Conservation (phyloP, 1,140 invertebrate genomes). For the Sarcophaga peregrina region DNA sequence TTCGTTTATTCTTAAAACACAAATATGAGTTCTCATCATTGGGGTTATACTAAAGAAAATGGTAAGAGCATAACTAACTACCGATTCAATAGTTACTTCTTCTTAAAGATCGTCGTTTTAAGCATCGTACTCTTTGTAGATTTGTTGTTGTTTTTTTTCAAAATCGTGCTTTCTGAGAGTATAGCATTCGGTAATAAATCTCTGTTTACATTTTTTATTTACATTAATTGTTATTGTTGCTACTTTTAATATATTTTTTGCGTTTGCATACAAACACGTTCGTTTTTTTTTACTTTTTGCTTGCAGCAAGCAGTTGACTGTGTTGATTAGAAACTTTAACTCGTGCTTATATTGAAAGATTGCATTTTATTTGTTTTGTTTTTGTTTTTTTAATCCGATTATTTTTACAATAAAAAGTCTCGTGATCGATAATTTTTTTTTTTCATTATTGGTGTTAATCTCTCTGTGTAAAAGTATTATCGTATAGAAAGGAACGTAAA, state of each 20-base stretch:
- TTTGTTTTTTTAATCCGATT: background rate
- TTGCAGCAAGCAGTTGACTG: background rate
- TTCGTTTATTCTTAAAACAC: background rate
- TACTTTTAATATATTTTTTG: background rate
- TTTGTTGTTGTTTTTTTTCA: no score
- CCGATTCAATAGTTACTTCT: no score
- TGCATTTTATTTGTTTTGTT: background rate
- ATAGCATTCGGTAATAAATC: constrained; percentile 1
- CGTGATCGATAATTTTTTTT: constrained; percentile 5
- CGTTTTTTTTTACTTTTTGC: background rate
- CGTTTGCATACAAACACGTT: constrained; percentile 10
- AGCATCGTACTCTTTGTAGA: background rate
- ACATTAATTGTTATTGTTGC: background rate
- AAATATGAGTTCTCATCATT: constrained; percentile 59
- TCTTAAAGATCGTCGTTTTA: background rate
- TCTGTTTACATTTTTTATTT: constrained; percentile 16
- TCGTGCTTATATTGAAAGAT: background rate
- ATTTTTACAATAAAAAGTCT: constrained; percentile 14
- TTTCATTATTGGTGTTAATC: background rate
- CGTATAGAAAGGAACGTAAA: background rate
- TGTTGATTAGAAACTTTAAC: background rate
- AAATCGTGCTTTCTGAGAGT: background rate
- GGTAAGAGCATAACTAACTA: constrained; percentile 51
- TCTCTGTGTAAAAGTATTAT: no score
- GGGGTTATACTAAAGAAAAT: constrained; percentile 63